Conservation (phyloP, 2,797 vertebrate genomes). For the Rhynchonycteris naso region DNA sequence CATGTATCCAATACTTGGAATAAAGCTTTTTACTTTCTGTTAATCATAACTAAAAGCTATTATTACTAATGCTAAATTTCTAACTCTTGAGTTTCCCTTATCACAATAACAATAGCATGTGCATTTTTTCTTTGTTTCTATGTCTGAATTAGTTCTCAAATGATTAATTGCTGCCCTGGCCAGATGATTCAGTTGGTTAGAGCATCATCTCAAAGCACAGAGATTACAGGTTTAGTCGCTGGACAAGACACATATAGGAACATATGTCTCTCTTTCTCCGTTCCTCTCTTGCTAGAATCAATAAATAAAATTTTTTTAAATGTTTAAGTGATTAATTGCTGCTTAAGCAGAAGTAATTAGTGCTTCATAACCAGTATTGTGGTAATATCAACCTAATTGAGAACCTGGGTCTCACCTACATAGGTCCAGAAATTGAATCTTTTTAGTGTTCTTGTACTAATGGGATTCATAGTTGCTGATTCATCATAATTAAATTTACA, state of each 20-base stretch:
- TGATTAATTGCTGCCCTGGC: neutral
- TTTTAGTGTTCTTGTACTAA: neutral
- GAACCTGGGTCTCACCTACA: neutral
- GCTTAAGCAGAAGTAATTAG: neutral
- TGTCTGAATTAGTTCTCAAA: neutral
- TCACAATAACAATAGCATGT: neutral
- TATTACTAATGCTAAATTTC: too few species aligned
- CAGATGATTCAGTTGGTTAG: too few species aligned
- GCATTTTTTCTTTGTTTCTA: neutral
- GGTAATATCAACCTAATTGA: neutral
- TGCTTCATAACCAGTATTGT: neutral
- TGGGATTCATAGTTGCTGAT: neutral
- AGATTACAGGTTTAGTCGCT: too few species aligned
- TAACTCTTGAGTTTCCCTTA: too few species aligned
- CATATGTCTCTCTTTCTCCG: too few species aligned
- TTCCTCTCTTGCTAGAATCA: too few species aligned
- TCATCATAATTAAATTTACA: conserved; percentile 18
- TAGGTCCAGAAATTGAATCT: neutral
- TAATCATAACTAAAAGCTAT: too few species aligned
- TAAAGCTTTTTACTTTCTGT: too few species aligned
- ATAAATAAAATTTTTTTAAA: too few species aligned
- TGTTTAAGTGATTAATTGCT: neutral
- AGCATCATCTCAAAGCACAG: too few species aligned
- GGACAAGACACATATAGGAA: too few species aligned
- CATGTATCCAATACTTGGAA: too few species aligned